Conservation (phyloP, 2,888 invertebrate species). For the Phasia obesa region DNA sequence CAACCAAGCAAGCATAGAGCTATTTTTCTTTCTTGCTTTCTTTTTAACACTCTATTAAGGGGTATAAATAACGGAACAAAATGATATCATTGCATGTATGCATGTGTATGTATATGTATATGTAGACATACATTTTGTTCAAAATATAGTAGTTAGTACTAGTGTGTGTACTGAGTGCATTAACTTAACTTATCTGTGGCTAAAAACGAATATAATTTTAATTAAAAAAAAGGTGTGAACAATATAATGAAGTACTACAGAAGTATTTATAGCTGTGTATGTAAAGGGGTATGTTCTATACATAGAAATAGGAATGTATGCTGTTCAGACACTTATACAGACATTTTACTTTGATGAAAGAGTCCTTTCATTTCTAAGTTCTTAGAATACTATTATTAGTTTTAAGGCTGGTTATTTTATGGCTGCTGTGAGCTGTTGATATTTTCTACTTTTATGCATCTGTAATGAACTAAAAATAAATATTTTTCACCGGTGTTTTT, state of each 20-base stretch:
- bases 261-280: not conserved
- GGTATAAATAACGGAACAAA: not conserved
- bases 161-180: slow-evolving; percentile 4
- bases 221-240: slow-evolving; percentile 65
- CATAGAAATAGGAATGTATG: not conserved
- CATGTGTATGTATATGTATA: not conserved
- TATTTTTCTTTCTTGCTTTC: not conserved
- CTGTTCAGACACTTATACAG: slow-evolving; percentile 26
- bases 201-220: slow-evolving; percentile 58
- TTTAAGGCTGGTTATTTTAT: slow-evolving; percentile 2
- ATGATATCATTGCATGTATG: not conserved
- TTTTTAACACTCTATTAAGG: slow-evolving; percentile 8
- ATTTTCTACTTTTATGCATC: slow-evolving; percentile 32
- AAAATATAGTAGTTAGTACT: not conserved
- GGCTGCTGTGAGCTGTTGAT: slow-evolving; percentile 1
- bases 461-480: slow-evolving; percentile 52
- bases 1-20: slow-evolving; percentile 22
- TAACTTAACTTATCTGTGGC: slow-evolving; percentile 34
- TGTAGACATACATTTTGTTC: not conserved
- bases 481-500: slow-evolving; percentile 27
- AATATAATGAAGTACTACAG: slow-evolving; percentile 37
- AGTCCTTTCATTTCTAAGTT: not conserved
- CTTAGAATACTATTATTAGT: not conserved
- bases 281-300: not conserved
- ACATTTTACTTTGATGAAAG: slow-evolving; percentile 14